Evolutionary conservation across 2,113 vertebrate species (phyloP).

Genomic region (Caloenas nicobarica): DNA sequence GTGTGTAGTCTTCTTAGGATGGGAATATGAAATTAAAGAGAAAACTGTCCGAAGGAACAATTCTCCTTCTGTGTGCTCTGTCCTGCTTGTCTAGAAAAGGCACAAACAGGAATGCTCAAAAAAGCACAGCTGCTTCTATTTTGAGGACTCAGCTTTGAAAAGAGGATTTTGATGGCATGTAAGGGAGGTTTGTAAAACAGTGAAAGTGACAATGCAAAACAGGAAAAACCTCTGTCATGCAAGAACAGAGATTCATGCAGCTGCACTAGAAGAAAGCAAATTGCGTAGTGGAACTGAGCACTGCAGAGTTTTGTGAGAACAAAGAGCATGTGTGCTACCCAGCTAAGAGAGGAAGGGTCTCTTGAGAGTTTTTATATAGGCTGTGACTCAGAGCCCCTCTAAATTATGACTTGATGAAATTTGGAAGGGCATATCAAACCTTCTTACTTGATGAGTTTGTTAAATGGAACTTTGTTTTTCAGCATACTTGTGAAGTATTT

Average conservation of each 20-base stretch:
- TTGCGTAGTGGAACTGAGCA: background rate
- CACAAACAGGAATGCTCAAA: background rate
- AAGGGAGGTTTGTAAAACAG: background rate
- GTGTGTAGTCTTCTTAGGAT: background rate
- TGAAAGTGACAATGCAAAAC: background rate
- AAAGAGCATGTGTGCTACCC: background rate
- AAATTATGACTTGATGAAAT: background rate
- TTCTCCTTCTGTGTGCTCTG: background rate
- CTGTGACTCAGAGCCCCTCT: background rate
- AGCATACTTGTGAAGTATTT: background rate
- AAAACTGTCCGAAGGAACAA: background rate
- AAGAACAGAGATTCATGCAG: background rate
- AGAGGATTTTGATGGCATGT: background rate
- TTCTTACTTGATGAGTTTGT: background rate
- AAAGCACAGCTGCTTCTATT: background rate
- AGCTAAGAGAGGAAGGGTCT: background rate
- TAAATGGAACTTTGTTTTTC: background rate
- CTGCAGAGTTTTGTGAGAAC: background rate
- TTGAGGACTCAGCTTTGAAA: background rate
- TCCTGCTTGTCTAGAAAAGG: background rate
- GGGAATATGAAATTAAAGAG: background rate
- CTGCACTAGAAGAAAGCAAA: background rate
- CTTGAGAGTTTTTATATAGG: background rate
- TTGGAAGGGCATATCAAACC: background rate
- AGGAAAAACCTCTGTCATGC: fast-evolving